These are phyloP conservation scores for Parochlus steinenii DNA, from an alignment of 2,888 invertebrate genomes.

Conservation along the genomic window DNA sequence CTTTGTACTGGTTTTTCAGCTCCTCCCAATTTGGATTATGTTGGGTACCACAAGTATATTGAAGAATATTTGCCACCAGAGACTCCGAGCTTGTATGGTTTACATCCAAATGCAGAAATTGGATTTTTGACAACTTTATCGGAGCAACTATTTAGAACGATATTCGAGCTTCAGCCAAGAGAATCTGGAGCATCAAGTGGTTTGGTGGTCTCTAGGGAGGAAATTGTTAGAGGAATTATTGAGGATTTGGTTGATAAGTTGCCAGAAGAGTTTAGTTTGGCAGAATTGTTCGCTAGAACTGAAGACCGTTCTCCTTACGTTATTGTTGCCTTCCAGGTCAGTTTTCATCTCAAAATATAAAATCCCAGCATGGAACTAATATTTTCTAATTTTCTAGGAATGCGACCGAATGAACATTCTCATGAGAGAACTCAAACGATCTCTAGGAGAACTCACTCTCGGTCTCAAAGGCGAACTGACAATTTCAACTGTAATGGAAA, in stretches of 20 bases:
- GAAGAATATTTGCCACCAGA: constrained; percentile 75
- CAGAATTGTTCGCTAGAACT: constrained; percentile 67
- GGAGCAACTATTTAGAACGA: constrained; percentile 64
- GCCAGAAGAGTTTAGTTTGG: constrained; percentile 74
- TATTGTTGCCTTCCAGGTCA: constrained; percentile 83
- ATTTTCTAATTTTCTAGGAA: too few species aligned
- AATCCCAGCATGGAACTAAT: too few species aligned
- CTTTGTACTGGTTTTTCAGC: constrained; percentile 72
- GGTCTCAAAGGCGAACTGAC: constrained; percentile 89
- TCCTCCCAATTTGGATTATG: constrained; percentile 77
- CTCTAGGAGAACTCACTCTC: constrained; percentile 69
- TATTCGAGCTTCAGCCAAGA: constrained; percentile 82
- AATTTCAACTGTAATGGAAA: constrained; percentile 85
- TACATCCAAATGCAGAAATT: constrained; percentile 91
- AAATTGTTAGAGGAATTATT: constrained; percentile 43
- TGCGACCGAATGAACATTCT: constrained; percentile 88
- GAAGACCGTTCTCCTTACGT: constrained; percentile 84
- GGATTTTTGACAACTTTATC: constrained; percentile 79
- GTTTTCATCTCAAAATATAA: too few species aligned
- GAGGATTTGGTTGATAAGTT: constrained; percentile 81
- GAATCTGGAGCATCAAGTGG: constrained; percentile 57
- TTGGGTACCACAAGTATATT: constrained; percentile 73
- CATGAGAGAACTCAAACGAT: constrained; percentile 62
- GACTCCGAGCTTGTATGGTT: constrained; percentile 76
- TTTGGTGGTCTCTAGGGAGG: constrained; percentile 50